A percentile compares a stretch with the other conserved stretches of the same genome.
phyloP scores from a whole-genome alignment of 2,113 vertebrate genomes.

The Chlamydotis undulata region DNA sequence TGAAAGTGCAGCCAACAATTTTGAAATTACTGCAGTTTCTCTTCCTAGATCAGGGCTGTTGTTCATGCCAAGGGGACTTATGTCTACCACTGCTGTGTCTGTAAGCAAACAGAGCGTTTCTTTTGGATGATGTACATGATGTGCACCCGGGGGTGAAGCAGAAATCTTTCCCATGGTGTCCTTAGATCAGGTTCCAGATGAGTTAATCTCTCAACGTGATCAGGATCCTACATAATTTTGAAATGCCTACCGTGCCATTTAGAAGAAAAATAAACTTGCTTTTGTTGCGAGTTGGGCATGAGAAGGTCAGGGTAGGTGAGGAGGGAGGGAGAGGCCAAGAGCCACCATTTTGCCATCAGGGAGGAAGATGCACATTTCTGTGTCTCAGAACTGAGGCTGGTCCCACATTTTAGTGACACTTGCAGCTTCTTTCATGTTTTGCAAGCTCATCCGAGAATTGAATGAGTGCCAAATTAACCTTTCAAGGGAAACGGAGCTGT shows the following conservation, averaged over 20 bases:
- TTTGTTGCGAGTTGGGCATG: neutral
- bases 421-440: constrained; percentile 23
- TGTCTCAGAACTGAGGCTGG: neutral
- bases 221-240: neutral
- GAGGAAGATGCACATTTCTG: neutral
- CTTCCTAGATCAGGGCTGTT: constrained; percentile 3
- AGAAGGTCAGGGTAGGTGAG: neutral
- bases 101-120: neutral
- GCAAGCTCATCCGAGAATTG: constrained; percentile 17
- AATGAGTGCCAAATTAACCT: constrained; percentile 19
- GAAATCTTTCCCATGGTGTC: neutral
- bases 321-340: neutral
- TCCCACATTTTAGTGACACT: neutral
- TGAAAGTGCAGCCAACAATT: constrained; percentile 43
- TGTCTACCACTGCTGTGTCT: neutral
- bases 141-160: neutral
- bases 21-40: constrained; percentile 54
- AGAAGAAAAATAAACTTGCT: neutral
- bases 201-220: neutral
- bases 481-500: constrained; percentile 34
- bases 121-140: neutral
- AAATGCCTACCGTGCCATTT: neutral
- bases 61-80: neutral
- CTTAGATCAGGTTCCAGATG: neutral
- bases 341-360: neutral